Evolutionary conservation across 2,797 vertebrate species (phyloP), one percentile per base, ranked within the genome.

Genomic region (Fistularia commersonii): DNA sequence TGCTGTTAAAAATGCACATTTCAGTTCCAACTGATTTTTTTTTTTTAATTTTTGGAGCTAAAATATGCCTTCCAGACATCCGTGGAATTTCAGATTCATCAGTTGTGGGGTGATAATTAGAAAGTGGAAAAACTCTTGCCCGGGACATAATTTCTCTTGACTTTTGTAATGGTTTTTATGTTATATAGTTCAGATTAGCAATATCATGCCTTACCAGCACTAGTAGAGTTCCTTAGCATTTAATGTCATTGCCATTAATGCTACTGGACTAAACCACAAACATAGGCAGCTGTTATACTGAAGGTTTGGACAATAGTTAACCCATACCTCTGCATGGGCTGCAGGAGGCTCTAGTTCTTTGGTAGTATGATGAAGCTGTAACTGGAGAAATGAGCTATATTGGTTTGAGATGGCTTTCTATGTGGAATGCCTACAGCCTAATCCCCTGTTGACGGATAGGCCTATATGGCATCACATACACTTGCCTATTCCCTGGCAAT

Each of bases 401-500:
- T 67, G 69, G 85, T 84, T 89, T 84, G 85, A 88, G 89, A 88
- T 81, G 79, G 88, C 85, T 81, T 89, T 86, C 82, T 79, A 77
- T 76, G 66, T 81, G 89, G 89, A 91, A 93, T 91, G 89, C 66
- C 67, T 76, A 75, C 66, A 8, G 73, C 70, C 75, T 92, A 92
- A 94, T 92, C 91, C 89, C 6, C 60, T 85, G 90, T 69, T 92
- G 92, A 93, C 88, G 92, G 92, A 92, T 79, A 61, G 78, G 81
- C 82, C 90, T 88, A 89, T 89, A 86, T 79, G 63, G 62, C 80
- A 83, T 77, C 66, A 71, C 60, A 74, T 47, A 57, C 64, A 69
- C 48, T 76, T 51, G 64, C 80, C 88, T 86, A 85, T 69, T 74
- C 57, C 68, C 64, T 52, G 14, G 38, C 64, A 49, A 54, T 56